phyloP scores from a whole-genome alignment of 2,113 vertebrate species.

The Uria aalge region DNA sequence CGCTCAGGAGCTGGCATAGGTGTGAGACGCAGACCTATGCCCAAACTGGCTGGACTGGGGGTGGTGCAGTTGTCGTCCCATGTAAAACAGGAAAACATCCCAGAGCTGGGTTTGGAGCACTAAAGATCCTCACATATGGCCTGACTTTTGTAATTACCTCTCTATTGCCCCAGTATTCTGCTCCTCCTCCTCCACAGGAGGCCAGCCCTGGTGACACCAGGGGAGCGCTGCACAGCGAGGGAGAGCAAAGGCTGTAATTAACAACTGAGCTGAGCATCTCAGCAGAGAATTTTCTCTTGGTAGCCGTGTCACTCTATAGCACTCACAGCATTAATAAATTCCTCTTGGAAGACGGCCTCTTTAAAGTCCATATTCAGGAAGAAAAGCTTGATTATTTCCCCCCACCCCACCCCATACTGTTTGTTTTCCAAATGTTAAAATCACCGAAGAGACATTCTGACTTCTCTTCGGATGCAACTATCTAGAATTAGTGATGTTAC shows the following conservation, averaged over 20 bases:
- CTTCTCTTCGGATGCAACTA: neutral
- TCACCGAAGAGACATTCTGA: neutral
- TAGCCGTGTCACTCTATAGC: neutral
- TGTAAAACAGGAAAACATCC: neutral
- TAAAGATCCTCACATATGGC: neutral
- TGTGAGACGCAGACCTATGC: neutral
- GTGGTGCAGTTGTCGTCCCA: too few relatives aligned
- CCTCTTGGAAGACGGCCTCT: neutral
- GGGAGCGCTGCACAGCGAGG: neutral
- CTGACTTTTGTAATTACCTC: neutral
- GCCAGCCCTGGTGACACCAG: neutral
- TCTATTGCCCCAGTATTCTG: neutral
- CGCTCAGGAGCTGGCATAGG: neutral
- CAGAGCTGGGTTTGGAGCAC: neutral
- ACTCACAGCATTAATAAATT: neutral
- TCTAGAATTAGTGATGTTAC: neutral
- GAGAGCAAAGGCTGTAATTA: neutral
- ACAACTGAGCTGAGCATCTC: neutral
- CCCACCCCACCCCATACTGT: neutral
- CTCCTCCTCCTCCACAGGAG: neutral
- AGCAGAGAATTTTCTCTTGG: neutral
- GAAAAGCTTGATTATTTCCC: neutral
- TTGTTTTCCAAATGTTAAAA: neutral
- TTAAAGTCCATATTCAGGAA: neutral
- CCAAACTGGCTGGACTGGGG: neutral